Evolutionary conservation across 2,888 invertebrate species (phyloP), one percentile per base, ranked within the genome.

Genomic region (Pristionchus exspectatus): DNA sequence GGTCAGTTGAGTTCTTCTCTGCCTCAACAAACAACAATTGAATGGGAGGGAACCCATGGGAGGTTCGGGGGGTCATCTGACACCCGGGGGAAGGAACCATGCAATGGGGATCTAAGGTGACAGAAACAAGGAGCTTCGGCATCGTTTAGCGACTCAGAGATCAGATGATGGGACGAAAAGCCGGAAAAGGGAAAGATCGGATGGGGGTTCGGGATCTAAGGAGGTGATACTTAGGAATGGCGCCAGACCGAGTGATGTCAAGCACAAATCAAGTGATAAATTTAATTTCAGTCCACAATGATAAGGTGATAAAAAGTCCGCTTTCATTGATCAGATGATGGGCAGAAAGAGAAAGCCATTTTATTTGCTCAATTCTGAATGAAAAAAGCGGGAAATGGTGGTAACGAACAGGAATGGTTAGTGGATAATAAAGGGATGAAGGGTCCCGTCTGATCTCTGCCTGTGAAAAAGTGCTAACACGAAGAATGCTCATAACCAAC

Each of bases 211-310:
- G 69, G 69, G 69, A 72, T 72, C 69, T 27, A 30, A 72, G n/a
- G 38, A 38, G 69, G 16, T 2, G 30, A 16, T 72, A 27, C 69
- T 72, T 74, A 9, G 38, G 21, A 44, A 16, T 74, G 74, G 74
- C 69, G 27, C 69, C 69, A 74, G 74, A 38, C 69, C 9, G 2
- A 38, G 74, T 74, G 74, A 74, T 74, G 74, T 74, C 74, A 74
- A 24, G 74, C 21, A 24, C 18, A 74, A 74, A 74, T 74, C 74
- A 74, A 74, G 74, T 74, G 74, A 74, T 38, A 74, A 74, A 74
- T 74, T 38, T 5, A 38, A 74, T 74, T 74, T 74, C 74, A 74
- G 74, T 74, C 74, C 38, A 74, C 38, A 74, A 10, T 38, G 30
- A 63, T 56, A 56, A 56, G 63, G 21, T 21, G 74, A 74, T 74